Conservation (phyloP, 2,113 vertebrate genomes). For the Piaya cayana region DNA sequence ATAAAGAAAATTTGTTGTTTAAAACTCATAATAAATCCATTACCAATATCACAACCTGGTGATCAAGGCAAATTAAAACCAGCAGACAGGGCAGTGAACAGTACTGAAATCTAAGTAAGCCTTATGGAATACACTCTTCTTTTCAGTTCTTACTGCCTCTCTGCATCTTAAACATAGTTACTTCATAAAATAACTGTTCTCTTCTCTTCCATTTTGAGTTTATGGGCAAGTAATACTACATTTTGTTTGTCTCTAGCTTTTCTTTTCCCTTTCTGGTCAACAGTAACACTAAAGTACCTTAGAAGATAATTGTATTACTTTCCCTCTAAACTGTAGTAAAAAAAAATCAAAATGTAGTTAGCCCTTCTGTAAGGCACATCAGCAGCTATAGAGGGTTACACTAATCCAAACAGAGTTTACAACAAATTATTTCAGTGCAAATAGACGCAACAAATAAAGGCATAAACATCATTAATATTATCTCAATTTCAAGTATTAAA, state of each 20-base stretch:
- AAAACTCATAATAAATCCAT: background rate
- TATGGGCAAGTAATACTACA: background rate
- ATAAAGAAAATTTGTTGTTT: background rate
- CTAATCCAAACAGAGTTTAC: background rate
- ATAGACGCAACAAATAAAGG: background rate
- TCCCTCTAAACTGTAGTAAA: background rate
- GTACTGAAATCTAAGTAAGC: conserved; percentile 15
- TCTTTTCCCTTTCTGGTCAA: background rate
- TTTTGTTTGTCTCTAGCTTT: background rate
- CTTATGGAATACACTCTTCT: background rate
- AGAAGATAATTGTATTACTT: background rate
- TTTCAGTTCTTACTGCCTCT: background rate
- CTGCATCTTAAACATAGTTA: background rate
- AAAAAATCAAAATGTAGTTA: background rate
- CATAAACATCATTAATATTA: background rate
- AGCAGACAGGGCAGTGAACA: background rate
- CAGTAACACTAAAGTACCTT: background rate
- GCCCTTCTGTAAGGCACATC: background rate
- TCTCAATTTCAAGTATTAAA: background rate
- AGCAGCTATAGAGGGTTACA: background rate
- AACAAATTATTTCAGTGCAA: background rate
- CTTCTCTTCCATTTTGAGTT: background rate
- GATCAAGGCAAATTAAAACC: conserved; percentile 27
- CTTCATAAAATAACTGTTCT: background rate
- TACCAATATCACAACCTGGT: background rate